Conservation (phyloP, 2,888 invertebrate genomes). For the Drosophila testacea region DNA sequence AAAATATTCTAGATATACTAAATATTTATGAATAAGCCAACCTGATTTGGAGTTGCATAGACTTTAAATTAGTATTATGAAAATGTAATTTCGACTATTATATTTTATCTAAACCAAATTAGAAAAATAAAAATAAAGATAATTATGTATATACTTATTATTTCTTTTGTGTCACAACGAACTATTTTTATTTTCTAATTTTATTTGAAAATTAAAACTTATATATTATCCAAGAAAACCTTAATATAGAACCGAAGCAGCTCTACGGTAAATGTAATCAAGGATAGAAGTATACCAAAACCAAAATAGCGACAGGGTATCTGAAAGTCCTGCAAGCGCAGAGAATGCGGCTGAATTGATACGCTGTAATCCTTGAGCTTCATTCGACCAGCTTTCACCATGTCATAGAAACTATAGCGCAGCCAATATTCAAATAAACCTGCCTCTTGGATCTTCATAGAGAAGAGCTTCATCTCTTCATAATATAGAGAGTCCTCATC, state of each 20-base stretch:
- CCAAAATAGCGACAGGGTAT: conserved; percentile 18
- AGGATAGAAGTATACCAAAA: conserved; percentile 31
- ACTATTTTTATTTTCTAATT: no score
- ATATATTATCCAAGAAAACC: no score
- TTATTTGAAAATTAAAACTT: no score
- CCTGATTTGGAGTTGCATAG: no score
- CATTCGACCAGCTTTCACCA: conserved; percentile 60
- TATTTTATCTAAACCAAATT: no score
- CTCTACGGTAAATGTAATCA: conserved; percentile 45
- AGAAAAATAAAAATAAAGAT: no score
- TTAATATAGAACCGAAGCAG: conserved; percentile 53
- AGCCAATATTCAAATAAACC: conserved; percentile 49
- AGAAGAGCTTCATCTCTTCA: conserved; percentile 13
- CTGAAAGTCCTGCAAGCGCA: conserved; percentile 41
- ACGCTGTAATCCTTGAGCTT: conserved; percentile 57
- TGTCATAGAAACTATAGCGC: conserved; percentile 51
- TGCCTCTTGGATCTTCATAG: conserved; percentile 23
- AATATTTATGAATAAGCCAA: no score
- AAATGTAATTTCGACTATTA: no score
- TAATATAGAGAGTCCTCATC: conserved; percentile 53
- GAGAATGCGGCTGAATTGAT: neutral
- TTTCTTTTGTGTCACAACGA: no score
- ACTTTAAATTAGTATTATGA: no score
- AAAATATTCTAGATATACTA: no score
- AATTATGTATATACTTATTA: no score